Conservation (phyloP, 2,888 invertebrate genomes). For the Cheilosia scutellata region DNA sequence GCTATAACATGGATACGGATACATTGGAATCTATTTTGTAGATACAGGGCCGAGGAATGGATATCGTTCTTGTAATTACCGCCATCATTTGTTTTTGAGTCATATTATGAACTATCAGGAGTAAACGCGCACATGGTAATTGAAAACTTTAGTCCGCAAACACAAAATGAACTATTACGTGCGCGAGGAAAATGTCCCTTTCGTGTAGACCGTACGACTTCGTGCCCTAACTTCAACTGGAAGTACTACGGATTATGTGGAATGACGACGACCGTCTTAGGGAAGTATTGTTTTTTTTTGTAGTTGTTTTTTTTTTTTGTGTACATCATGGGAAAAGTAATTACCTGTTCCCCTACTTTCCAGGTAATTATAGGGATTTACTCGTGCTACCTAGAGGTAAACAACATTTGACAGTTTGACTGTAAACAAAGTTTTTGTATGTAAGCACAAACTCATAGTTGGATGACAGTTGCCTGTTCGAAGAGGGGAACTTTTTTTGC, state of each 20-base stretch:
- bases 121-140: not conserved
- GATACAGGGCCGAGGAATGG: conserved; percentile 14
- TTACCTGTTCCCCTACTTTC: conserved; percentile 57
- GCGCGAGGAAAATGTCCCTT: not conserved
- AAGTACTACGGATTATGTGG: conserved; percentile 56
- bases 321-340: conserved; percentile 29
- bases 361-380: conserved; percentile 47
- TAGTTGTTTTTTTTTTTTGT: not conserved
- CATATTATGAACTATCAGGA: not conserved
- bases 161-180: not conserved
- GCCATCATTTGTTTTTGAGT: not conserved
- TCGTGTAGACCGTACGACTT: conserved; percentile 50
- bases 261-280: conserved; percentile 20
- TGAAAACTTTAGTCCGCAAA: not conserved
- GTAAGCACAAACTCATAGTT: not conserved
- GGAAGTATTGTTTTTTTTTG: not conserved
- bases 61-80: conserved; percentile 8
- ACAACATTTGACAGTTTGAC: conserved; percentile 68
- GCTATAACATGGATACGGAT: conserved; percentile 40
- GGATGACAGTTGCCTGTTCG: conserved; percentile 11
- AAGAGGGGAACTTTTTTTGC: conserved; percentile 5
- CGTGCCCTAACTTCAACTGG: conserved; percentile 69
- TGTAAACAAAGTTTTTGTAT: conserved; percentile 49
- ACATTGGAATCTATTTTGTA: conserved; percentile 53
- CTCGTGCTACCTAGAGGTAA: conserved; percentile 50